Evolutionary conservation across 2,113 vertebrate genomes (phyloP).

Genomic region (Hucho hucho): DNA sequence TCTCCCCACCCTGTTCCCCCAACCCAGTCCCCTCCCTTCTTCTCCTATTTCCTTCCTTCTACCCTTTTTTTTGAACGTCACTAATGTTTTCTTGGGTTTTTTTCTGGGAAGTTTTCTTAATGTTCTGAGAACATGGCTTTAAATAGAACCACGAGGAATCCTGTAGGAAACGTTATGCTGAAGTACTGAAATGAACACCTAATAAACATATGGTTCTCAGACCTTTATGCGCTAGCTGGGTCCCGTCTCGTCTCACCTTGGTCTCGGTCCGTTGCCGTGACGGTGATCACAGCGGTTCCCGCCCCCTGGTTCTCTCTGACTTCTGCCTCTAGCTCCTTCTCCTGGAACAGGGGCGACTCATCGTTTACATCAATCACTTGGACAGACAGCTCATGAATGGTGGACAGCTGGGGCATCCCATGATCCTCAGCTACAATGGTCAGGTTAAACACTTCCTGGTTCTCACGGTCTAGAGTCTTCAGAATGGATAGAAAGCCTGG

Average conservation of each 20-base stretch:
- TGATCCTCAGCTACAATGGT: slow-evolving; percentile 87
- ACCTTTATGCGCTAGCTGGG: no score
- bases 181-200: slow-evolving; percentile 39
- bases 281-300: slow-evolving; percentile 80
- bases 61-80: no score
- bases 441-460: slow-evolving; percentile 81
- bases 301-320: slow-evolving; percentile 20
- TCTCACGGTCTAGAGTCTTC: slow-evolving; percentile 87
- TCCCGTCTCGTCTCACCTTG: slow-evolving; percentile 74
- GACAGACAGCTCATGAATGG: slow-evolving; percentile 77
- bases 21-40: no score
- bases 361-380: slow-evolving; percentile 92
- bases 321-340: slow-evolving; percentile 64
- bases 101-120: slow-evolving; percentile 46
- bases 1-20: accelerated
- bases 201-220: no score
- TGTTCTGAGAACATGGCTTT: no score
- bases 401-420: slow-evolving; percentile 80
- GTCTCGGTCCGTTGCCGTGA: slow-evolving; percentile 84
- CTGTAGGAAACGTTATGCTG: not conserved
- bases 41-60: no score
- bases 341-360: slow-evolving; percentile 83
- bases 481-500: slow-evolving; percentile 87
- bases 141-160: no score
- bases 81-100: no score